Conservation (phyloP, 2,797 vertebrate species). For the Philypnodon macrostomus region DNA sequence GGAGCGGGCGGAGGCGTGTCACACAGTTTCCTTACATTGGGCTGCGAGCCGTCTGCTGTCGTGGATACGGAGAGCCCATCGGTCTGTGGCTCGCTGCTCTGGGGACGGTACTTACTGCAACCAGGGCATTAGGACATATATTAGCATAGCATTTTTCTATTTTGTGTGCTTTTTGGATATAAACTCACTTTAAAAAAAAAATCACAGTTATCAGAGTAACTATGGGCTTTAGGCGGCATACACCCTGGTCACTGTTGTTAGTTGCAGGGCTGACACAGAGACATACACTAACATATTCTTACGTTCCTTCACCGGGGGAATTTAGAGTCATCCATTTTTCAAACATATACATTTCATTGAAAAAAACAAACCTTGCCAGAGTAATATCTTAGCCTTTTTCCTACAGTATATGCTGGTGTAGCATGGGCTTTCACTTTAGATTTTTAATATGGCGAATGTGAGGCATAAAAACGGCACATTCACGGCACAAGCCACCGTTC, state of each 20-base stretch:
- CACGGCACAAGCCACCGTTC: constrained; percentile 5
- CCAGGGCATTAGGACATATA: constrained; percentile 25
- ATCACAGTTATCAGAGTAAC: too few species aligned
- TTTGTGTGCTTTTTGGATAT: not conserved
- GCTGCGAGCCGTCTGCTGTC: constrained; percentile 93
- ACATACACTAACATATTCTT: too few species aligned
- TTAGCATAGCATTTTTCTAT: constrained; percentile 1
- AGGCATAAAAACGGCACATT: not conserved
- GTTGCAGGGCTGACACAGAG: too few species aligned
- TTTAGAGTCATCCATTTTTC: too few species aligned
- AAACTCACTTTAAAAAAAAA: too few species aligned
- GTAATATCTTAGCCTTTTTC: too few species aligned
- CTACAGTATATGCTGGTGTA: too few species aligned
- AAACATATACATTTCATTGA: too few species aligned
- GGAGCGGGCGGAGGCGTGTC: constrained; percentile 77
- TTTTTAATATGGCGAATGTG: constrained; percentile 1
- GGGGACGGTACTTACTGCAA: constrained; percentile 86
- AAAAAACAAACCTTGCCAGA: too few species aligned
- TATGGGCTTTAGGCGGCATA: too few species aligned
- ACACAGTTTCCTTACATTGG: constrained; percentile 92
- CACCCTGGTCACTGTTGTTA: too few species aligned
- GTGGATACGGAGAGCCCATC: constrained; percentile 97
- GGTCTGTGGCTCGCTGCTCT: constrained; percentile 88
- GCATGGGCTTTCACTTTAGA: not conserved
- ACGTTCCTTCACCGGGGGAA: too few species aligned